These are phyloP conservation scores for Pipistrellus nathusii DNA, from an alignment of 2,797 vertebrate genomes.

Conservation along the genomic window DNA sequence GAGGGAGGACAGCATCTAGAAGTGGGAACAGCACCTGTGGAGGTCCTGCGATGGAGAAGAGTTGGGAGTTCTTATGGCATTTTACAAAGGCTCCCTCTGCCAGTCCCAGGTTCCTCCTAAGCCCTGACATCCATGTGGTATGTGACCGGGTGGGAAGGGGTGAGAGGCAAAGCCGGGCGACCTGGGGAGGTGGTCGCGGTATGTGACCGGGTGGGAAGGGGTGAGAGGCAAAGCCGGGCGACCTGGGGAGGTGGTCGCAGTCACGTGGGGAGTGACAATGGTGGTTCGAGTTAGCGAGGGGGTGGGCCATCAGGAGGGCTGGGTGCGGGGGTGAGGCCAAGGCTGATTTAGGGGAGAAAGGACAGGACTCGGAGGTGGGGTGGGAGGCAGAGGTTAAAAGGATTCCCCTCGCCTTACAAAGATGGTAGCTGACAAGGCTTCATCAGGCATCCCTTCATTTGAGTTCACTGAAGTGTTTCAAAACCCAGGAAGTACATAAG, in stretches of 20 bases:
- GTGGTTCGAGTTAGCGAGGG: neutral
- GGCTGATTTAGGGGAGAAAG: neutral
- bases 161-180: neutral
- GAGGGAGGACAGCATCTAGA: neutral
- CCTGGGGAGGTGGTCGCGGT: neutral
- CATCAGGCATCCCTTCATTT: neutral
- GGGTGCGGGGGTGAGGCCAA: neutral
- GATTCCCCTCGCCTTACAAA: neutral
- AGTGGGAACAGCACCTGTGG: neutral
- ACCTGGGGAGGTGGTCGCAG: neutral
- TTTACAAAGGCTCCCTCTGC: neutral
- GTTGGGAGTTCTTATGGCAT: neutral
- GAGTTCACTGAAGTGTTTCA: neutral
- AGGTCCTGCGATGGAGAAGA: neutral
- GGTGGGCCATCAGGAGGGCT: neutral
- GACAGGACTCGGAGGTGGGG: neutral
- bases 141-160: neutral
- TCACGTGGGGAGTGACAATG: neutral
- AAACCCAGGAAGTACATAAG: neutral
- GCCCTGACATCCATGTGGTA: fast-evolving
- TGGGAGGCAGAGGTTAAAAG: neutral
- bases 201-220: neutral
- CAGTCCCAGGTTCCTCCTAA: neutral
- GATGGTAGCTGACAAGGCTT: neutral
- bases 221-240: neutral